These are phyloP conservation scores for Meteorus sp. DNA, from an alignment of 1,140 invertebrate species.

Conservation along the genomic window DNA sequence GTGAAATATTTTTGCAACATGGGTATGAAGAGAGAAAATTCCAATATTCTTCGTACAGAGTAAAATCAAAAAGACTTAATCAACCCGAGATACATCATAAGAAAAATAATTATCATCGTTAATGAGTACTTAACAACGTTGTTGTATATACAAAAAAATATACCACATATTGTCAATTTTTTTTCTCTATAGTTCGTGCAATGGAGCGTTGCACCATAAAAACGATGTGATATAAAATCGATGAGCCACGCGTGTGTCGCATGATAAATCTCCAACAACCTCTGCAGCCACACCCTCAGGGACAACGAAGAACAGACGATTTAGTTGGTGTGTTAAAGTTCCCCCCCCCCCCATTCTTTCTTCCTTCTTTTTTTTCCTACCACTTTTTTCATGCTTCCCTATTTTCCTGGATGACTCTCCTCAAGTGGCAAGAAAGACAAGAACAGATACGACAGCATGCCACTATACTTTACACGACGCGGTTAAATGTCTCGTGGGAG, in stretches of 20 bases:
- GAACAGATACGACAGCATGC: not conserved
- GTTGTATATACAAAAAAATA: too few relatives aligned
- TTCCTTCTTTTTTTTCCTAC: constrained; percentile 13
- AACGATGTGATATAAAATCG: not conserved
- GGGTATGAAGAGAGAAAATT: too few relatives aligned
- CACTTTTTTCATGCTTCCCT: constrained; percentile 10
- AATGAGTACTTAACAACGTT: too few relatives aligned
- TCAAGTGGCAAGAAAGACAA: constrained; percentile 9
- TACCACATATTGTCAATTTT: too few relatives aligned
- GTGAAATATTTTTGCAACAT: too few relatives aligned
- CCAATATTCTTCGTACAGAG: too few relatives aligned
- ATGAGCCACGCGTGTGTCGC: not conserved
- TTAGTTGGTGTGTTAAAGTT: constrained; percentile 2
- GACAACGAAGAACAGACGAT: not conserved
- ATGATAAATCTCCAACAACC: constrained; percentile 3
- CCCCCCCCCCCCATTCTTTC: not conserved
- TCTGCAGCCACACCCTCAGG: constrained; percentile 1
- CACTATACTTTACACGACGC: constrained; percentile 1
- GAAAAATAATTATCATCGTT: too few relatives aligned
- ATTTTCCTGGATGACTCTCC: constrained; percentile 13
- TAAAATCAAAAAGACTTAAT: too few relatives aligned
- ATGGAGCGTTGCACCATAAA: not conserved
- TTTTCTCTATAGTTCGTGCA: not conserved
- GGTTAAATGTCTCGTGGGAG: not conserved
- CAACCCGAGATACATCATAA: too few relatives aligned